Percentiles rank a stretch among this genome's conserved stretches.
Conservation (phyloP, 1,140 invertebrate species). For the Drosophila parvula region DNA sequence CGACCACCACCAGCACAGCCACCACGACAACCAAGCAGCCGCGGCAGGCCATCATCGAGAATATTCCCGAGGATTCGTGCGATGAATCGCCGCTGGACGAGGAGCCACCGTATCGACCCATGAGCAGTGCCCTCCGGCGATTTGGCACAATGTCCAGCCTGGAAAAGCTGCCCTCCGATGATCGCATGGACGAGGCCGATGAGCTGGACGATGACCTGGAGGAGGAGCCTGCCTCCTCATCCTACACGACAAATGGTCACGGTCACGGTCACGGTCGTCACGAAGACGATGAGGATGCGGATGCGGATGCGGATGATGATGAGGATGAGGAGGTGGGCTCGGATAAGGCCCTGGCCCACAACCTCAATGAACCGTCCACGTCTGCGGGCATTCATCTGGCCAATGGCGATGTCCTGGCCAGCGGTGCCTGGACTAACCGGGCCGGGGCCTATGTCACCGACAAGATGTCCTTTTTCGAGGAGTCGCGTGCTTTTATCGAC, state of each 20-base stretch:
- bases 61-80: constrained; percentile 85
- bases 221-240: constrained; percentile 21
- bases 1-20: constrained; percentile 57
- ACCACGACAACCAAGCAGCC: constrained; percentile 64
- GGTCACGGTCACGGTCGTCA: constrained; percentile 64
- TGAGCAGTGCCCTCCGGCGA: constrained; percentile 85
- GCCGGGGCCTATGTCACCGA: constrained; percentile 91
- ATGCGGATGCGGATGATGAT: constrained; percentile 16
- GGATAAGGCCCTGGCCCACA: constrained; percentile 69
- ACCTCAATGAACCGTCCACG: constrained; percentile 40
- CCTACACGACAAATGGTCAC: constrained; percentile 53
- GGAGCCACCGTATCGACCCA: constrained; percentile 86
- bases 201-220: constrained; percentile 78
- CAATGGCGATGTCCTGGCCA: constrained; percentile 70
- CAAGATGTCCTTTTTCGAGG: constrained; percentile 90
- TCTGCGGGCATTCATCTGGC: constrained; percentile 11
- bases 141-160: constrained; percentile 92
- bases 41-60: constrained; percentile 75
- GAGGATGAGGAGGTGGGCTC: constrained; percentile 72
- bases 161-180: constrained; percentile 86
- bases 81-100: constrained; percentile 86
- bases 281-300: constrained; percentile 69
- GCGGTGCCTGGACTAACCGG: constrained; percentile 89
- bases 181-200: constrained; percentile 72
- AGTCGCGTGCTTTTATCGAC: constrained; percentile 85